A percentile compares a stretch with the other conserved stretches of the same genome.
These are phyloP conservation scores for Probosciger aterrimus DNA, from an alignment of 2,113 vertebrate species.

Conservation along the genomic window DNA sequence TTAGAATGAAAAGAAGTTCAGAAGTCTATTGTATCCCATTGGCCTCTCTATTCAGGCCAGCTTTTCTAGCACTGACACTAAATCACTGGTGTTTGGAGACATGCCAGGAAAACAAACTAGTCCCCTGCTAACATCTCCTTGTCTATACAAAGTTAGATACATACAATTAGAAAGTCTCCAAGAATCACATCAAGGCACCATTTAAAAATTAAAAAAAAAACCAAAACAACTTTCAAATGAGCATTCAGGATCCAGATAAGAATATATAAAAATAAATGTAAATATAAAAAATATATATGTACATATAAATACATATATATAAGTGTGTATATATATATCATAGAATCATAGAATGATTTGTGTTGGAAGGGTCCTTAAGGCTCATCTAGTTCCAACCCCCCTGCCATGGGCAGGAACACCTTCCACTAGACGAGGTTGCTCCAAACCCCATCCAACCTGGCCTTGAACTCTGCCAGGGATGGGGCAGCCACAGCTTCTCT, in stretches of 20 bases:
- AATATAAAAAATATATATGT: not conserved
- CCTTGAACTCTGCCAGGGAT: not conserved
- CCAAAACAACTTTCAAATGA: not conserved
- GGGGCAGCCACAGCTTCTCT: not conserved
- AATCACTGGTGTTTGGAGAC: slow-evolving; percentile 2
- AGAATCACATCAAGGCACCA: not conserved
- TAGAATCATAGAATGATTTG: not conserved
- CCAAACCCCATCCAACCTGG: not conserved
- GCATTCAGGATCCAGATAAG: not conserved
- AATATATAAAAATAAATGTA: not conserved
- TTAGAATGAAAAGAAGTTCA: slow-evolving; percentile 13
- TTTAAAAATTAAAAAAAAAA: not conserved
- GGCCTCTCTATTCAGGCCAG: not conserved
- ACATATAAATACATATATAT: not conserved
- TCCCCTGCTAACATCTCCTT: not conserved
- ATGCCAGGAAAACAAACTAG: not conserved
- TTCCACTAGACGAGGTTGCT: not conserved
- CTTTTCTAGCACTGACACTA: not conserved
- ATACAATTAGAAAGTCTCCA: not conserved
- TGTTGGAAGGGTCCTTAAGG: not conserved
- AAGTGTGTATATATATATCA: not conserved
- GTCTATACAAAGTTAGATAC: not conserved
- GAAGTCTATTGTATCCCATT: not conserved
- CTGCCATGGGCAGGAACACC: not conserved
- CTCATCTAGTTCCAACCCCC: not conserved